Evolutionary conservation across 2,888 invertebrate genomes (phyloP).

Genomic region (Tanypteryx hageni): DNA sequence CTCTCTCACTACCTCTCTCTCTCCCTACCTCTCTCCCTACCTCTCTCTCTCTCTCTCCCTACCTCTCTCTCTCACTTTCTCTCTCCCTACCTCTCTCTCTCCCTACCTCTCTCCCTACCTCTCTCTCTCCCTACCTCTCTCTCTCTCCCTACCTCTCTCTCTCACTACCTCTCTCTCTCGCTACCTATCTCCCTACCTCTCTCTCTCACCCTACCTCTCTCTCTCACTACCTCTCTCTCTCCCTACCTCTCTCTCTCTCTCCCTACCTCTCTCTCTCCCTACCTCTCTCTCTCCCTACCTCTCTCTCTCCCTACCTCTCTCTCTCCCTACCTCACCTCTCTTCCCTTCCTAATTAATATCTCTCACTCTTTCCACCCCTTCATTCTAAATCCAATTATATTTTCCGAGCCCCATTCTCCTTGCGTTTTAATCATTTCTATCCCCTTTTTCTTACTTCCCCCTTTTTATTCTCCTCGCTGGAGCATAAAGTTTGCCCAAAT

Average conservation of each 20-base stretch:
- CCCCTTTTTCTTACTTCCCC: background rate
- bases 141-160: background rate
- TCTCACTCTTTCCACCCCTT: background rate
- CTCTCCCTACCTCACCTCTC: background rate
- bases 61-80: no score
- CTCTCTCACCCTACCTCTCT: no score
- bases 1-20: background rate
- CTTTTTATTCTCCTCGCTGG: background rate
- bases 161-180: background rate
- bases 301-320: background rate
- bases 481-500: constrained; percentile 17
- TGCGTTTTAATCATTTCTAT: background rate
- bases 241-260: background rate
- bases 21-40: background rate
- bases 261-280: background rate
- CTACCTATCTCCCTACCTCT: no score
- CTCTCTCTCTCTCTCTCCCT: background rate
- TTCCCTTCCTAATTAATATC: no score
- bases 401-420: background rate
- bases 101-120: background rate
- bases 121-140: background rate
- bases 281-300: background rate
- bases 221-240: background rate
- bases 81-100: background rate
- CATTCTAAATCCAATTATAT: background rate